Base-by-base conservation (phyloP, 2,888 invertebrate species). In the Coecobrya sp. region DNA sequence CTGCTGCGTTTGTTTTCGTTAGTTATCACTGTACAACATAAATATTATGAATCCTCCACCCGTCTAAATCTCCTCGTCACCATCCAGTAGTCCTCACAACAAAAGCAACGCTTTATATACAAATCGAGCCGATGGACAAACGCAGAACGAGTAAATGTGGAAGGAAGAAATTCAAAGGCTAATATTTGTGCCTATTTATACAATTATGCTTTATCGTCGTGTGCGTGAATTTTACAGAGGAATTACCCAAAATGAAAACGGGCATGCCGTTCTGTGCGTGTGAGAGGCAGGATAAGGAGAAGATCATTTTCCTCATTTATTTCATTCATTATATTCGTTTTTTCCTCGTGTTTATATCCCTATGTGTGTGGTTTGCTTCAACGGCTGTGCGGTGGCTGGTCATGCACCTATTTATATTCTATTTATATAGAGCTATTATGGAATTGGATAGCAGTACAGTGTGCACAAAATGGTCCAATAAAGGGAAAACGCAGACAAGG, bases 101-200 rank as follows among this genome's bases (percentile, higher is more conserved):
- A 49, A 11, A n/a, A 62, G 30, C 22, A 16, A 2, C 25, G 52
- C 22, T 45, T n/a, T 25, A 8, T 62, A 68, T 30, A 30, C 27
- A 30, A 68, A n/a, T 68, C 59, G 5, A 55, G 16, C 73, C 36
- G 55, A 19, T 27, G 11, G 30, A 86, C 4, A 27, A 55, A 30
- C 36, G 45, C 45, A 52, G 11, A 65, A 81, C 36, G 52, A 70
- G 65, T 22, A 76, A 59, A 25, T 22, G 30, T 52, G 73, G 76
- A 86, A 62, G 36, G 76, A 84, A 25, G 65, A 55, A 79, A 79
- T 45, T 25, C 49, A 52, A 52, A 86, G 79, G 79, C 86, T 86
- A 91, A 91, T 91, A 91, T 86, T 81, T 86, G 65, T 52, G 52
- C 49, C 76, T 86, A 52, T 62, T 25, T 52, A 25, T 52, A 0